A percentile compares a stretch with the other conserved stretches of the same genome.
Conservation (phyloP, 2,888 invertebrate genomes). For the Nematopogon swammerdamellus region DNA sequence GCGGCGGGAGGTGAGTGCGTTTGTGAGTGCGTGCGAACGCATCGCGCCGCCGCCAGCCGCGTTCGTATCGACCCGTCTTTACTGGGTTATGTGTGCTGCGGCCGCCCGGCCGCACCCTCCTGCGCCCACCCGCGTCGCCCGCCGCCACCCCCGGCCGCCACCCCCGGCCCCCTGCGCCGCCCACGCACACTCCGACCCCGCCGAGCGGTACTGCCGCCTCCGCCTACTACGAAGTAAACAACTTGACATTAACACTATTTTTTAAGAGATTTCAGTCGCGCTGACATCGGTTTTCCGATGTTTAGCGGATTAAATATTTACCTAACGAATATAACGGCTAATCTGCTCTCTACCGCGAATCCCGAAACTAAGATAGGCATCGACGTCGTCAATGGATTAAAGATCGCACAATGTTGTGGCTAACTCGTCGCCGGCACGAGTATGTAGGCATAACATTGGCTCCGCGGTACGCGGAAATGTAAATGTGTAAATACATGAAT, state of each 20-base stretch:
- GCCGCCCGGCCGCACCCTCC: constrained; percentile 12
- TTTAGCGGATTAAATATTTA: too few species aligned
- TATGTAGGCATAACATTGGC: too few species aligned
- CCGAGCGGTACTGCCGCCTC: background rate
- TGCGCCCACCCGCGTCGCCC: background rate
- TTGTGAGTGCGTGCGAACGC: constrained; percentile 8
- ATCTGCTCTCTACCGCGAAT: too few species aligned
- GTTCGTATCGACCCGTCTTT: constrained; percentile 41
- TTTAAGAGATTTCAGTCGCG: too few species aligned
- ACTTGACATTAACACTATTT: background rate
- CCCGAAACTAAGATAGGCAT: too few species aligned
- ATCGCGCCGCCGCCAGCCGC: constrained; percentile 18
- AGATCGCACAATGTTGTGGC: too few species aligned
- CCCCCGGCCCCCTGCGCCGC: background rate
- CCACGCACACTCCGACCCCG: background rate
- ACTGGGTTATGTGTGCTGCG: constrained; percentile 27
- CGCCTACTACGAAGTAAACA: background rate
- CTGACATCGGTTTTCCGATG: too few species aligned
- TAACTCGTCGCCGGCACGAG: too few species aligned
- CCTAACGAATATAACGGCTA: too few species aligned
- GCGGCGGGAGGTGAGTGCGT: constrained; percentile 4
- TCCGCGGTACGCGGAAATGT: too few species aligned
- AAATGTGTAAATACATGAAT: too few species aligned
- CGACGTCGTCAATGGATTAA: too few species aligned
- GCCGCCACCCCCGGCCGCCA: background rate